Evolutionary conservation across 2,797 vertebrate species (phyloP).

Genomic region (Tinamus major): DNA sequence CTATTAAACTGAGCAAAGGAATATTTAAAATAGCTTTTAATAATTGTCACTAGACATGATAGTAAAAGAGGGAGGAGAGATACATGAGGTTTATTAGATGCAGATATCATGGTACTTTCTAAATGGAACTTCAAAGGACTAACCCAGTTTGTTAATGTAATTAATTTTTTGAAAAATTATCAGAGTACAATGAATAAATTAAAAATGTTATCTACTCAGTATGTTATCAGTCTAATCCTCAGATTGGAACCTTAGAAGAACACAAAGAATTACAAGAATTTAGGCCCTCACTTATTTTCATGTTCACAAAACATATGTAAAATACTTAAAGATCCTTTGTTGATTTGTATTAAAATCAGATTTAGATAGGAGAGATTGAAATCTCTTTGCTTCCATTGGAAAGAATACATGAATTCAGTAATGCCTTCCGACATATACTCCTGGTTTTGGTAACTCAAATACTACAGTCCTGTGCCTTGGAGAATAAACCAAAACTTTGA

Average conservation of each 20-base stretch:
- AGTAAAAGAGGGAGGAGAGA: slow-evolving; percentile 24
- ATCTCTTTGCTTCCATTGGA: slow-evolving; percentile 10
- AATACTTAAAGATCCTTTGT: neutral
- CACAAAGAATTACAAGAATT: slow-evolving; percentile 5
- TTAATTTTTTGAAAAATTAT: slow-evolving; percentile 35
- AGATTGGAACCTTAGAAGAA: slow-evolving; percentile 2
- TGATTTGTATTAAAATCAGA: neutral
- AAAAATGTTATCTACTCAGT: slow-evolving; percentile 34
- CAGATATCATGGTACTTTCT: slow-evolving; percentile 46
- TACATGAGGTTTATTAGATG: slow-evolving; percentile 39
- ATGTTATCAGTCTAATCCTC: slow-evolving; percentile 15
- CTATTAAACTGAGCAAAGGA: slow-evolving; percentile 33
- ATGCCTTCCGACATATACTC: neutral
- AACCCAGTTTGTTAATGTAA: slow-evolving; percentile 8
- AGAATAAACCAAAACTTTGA: neutral
- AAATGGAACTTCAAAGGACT: slow-evolving; percentile 59
- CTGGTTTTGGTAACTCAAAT: neutral
- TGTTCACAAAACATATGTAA: neutral
- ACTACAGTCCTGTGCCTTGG: neutral
- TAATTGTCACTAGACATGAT: slow-evolving; percentile 5
- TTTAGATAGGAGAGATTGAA: neutral
- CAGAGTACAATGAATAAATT: slow-evolving; percentile 52
- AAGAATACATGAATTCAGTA: neutral
- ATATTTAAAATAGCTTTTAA: slow-evolving; percentile 12
- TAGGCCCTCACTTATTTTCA: neutral